A percentile compares a stretch with the other conserved stretches of the same genome.
phyloP scores from a whole-genome alignment of 2,797 vertebrate species.

The Hapalemur alaotrensis region DNA sequence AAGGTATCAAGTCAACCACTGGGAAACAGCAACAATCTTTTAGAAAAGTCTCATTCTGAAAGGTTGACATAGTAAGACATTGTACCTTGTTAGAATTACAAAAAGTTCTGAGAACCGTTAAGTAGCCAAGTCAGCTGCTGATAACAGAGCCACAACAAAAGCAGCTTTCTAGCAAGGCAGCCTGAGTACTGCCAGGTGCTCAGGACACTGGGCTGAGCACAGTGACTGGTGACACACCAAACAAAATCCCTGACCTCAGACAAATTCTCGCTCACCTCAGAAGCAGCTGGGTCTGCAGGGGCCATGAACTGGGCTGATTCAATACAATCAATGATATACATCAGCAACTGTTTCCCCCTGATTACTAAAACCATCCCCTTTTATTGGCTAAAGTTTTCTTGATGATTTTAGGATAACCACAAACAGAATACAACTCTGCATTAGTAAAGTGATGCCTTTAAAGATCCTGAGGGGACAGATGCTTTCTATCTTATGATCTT shows the following conservation, averaged over 20 bases:
- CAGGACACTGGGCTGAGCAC: rapidly evolving
- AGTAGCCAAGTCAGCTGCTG: background rate
- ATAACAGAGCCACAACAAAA: background rate
- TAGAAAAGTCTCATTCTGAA: background rate
- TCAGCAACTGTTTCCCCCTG: background rate
- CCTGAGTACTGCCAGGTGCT: background rate
- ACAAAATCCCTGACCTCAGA: background rate
- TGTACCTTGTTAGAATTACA: background rate
- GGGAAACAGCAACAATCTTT: background rate
- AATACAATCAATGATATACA: background rate
- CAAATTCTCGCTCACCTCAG: background rate
- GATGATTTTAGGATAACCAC: background rate
- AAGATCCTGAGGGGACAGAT: background rate
- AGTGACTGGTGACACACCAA: background rate
- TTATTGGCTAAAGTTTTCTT: background rate
- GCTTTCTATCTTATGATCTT: background rate
- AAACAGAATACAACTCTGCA: background rate
- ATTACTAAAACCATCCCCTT: background rate
- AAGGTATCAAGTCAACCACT: background rate
- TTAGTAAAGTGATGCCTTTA: background rate
- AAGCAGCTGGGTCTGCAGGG: background rate
- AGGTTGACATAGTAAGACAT: background rate
- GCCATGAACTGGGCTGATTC: background rate
- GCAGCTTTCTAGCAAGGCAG: background rate
- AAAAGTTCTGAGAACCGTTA: background rate